Percentiles rank a stretch among this genome's conserved stretches.
phyloP scores from a whole-genome alignment of 1,140 invertebrate genomes.

The Druon quercuslanigerum region DNA sequence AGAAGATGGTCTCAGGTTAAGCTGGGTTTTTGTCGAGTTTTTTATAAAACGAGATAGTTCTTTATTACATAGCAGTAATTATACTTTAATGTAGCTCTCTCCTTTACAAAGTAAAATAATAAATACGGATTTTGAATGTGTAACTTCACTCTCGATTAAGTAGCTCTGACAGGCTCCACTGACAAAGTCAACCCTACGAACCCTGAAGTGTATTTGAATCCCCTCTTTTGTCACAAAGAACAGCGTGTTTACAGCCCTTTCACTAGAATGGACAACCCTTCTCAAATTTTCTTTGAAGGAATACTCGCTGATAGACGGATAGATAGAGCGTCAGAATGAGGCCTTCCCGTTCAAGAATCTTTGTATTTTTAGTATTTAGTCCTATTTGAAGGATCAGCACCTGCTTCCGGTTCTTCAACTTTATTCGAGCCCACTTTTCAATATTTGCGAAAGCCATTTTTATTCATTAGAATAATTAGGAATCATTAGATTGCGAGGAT shows the following conservation, averaged over 20 bases:
- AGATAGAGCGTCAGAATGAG: neutral
- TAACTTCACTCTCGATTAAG: too few relatives aligned
- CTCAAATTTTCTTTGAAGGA: slow-evolving; percentile 25
- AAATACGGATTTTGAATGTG: too few relatives aligned
- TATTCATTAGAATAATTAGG: neutral
- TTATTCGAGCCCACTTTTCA: neutral
- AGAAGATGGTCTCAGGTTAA: too few relatives aligned
- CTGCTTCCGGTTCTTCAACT: slow-evolving; percentile 7
- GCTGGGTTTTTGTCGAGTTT: too few relatives aligned
- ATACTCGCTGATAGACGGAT: neutral
- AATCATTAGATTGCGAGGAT: too few relatives aligned
- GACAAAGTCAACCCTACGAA: slow-evolving; percentile 3
- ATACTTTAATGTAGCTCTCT: too few relatives aligned
- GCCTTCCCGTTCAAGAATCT: neutral
- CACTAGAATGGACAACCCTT: slow-evolving; percentile 22
- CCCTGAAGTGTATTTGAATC: slow-evolving; percentile 5
- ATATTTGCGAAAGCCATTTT: neutral
- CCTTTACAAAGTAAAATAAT: too few relatives aligned
- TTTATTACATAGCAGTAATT: too few relatives aligned
- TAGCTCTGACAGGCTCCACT: neutral
- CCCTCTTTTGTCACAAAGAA: neutral
- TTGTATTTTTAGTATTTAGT: slow-evolving; percentile 20
- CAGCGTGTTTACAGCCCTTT: slow-evolving; percentile 2
- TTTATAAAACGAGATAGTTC: too few relatives aligned
- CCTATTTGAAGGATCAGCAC: slow-evolving; percentile 18